Percentiles rank a stretch among this genome's conserved stretches.
Evolutionary conservation across 2,113 vertebrate species (phyloP).

Genomic region (Myocastor coypus): DNA sequence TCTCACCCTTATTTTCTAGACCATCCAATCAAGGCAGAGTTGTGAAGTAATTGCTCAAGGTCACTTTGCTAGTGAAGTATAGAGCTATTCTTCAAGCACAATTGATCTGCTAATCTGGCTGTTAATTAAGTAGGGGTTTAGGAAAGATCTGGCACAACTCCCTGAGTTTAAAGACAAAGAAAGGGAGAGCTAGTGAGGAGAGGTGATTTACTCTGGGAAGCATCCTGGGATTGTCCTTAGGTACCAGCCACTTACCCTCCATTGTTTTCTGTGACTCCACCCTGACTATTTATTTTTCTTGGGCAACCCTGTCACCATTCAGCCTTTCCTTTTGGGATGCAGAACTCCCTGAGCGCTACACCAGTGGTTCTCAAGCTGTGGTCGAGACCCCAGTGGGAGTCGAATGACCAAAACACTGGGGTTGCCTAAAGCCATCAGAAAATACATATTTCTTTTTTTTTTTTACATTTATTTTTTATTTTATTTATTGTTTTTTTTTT

Average conservation of each 20-base stretch:
- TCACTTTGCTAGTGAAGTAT: neutral
- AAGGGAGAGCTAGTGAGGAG: neutral
- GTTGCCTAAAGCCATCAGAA: too few relatives aligned
- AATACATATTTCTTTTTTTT: too few relatives aligned
- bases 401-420: too few relatives aligned
- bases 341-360: neutral
- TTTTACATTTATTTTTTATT: too few relatives aligned
- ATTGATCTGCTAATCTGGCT: neutral
- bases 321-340: neutral
- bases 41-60: neutral
- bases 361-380: too few relatives aligned
- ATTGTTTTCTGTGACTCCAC: neutral
- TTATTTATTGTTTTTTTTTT: too few relatives aligned
- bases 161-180: constrained; percentile 16
- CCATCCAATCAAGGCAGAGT: neutral
- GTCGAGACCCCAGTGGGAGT: too few relatives aligned
- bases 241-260: neutral
- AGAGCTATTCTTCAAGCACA: neutral
- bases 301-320: neutral
- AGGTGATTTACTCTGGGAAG: neutral
- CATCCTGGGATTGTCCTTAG: neutral
- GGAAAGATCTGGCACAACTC: neutral
- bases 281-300: neutral
- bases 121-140: neutral
- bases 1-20: constrained; percentile 3